These are phyloP conservation scores for Apis florea DNA, from an alignment of 1,140 invertebrate genomes.

Conservation along the genomic window DNA sequence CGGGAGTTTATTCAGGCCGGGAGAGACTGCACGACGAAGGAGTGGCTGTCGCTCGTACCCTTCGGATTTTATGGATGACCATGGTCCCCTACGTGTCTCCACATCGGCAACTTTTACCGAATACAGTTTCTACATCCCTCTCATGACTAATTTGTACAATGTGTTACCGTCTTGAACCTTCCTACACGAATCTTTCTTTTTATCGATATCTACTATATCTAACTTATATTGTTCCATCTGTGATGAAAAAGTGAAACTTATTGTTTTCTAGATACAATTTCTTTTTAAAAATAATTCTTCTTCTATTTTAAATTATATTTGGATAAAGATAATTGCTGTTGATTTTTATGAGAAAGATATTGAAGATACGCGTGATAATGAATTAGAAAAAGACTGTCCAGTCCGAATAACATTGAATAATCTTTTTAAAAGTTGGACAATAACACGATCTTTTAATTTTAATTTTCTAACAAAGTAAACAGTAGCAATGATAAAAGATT, in stretches of 20 bases:
- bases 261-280: not conserved
- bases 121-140: constrained; percentile 31
- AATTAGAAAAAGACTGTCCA: no score
- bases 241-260: not conserved
- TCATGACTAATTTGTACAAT: constrained; percentile 48
- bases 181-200: not conserved
- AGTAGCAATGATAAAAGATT: no score
- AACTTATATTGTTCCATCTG: not conserved
- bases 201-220: not conserved
- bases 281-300: no score
- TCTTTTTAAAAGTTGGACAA: no score
- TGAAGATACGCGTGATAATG: not conserved
- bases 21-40: constrained; percentile 50
- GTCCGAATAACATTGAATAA: no score
- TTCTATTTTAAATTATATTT: no score
- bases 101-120: constrained; percentile 46
- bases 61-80: constrained; percentile 70
- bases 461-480: no score
- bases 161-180: constrained; percentile 6
- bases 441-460: no score
- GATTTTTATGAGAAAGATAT: not conserved
- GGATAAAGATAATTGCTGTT: no score
- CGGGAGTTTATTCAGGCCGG: constrained; percentile 65
- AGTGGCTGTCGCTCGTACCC: constrained; percentile 65
- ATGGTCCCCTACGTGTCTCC: constrained; percentile 60